Evolutionary conservation across 2,113 vertebrate genomes (phyloP).

Genomic region (Anas platyrhynchos): DNA sequence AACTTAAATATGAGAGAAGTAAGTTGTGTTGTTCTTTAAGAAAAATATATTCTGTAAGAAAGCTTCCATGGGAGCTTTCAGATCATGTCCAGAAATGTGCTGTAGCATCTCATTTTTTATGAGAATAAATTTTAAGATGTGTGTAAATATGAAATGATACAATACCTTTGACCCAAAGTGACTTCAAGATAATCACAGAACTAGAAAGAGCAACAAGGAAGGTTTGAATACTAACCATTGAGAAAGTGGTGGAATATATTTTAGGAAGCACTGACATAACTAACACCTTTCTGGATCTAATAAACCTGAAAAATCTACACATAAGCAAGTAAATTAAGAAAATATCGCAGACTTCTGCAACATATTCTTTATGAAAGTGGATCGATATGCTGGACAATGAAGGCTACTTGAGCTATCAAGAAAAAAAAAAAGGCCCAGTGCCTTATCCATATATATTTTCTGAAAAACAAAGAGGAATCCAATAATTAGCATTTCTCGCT

Average conservation of each 20-base stretch:
- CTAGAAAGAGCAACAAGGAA: not conserved
- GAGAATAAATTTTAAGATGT: not conserved
- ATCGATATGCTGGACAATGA: not conserved
- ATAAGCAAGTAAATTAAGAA: not conserved
- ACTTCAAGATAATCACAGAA: not conserved
- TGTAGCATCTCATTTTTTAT: not conserved
- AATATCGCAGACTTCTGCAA: not conserved
- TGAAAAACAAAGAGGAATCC: not conserved
- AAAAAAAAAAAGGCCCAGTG: not conserved
- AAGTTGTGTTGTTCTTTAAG: not conserved
- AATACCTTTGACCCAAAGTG: not conserved
- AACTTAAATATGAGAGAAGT: not conserved
- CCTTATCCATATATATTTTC: not conserved
- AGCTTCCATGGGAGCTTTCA: not conserved
- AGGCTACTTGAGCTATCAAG: not conserved
- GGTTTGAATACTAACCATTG: not conserved
- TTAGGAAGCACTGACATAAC: not conserved
- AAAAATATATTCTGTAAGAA: not conserved
- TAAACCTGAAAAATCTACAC: not conserved
- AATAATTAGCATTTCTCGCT: not conserved
- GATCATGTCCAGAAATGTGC: not conserved
- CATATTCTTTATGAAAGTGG: accelerated
- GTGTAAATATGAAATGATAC: not conserved
- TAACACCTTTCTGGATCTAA: not conserved
- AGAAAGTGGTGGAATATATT: not conserved